Evolutionary conservation across 2,113 vertebrate species (phyloP), one percentile per base, ranked within the genome.

Genomic region (Atherinomorus stipes): DNA sequence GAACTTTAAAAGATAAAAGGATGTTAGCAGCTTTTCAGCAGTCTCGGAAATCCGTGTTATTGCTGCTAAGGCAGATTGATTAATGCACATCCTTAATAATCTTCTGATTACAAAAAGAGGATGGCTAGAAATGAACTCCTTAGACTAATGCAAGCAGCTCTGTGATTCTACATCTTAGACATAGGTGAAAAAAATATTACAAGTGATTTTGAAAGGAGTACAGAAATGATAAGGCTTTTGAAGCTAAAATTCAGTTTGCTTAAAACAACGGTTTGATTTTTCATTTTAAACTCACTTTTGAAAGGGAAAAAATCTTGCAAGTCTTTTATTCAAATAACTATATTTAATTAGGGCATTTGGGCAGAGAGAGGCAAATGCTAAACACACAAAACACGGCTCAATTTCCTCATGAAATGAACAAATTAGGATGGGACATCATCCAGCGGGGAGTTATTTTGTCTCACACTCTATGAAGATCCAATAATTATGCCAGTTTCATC

Each of bases 331-430:
- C 26, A 64, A 62, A 25, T 44, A 62, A 22, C 12, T 23, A 42
- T 18, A 25, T 23, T 9, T 42, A 60, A 16, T 21, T 6, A 11
- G 11, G 16, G 15, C 9, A 51, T 16, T 73, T 45, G 67, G 15
- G 45, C 53, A 62, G 64, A 66, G 57, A 71, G 75, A 74, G 34
- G 56, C 52, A 74, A 62, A 38, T 80, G 76, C 67, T 63, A 25
- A 68, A 25, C 31, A 23, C 47, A 63, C 34, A 74, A 81, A 83
- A 75, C 58, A 76, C 31, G 37, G 71, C 77, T 76, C 56, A 69
- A 78, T 83, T 81, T 84, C 56, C 58, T 72, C 72, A 57, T 76
- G 71, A 69, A 85, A 69, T 65, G 53, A 85, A 65, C 16, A 78
- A 78, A 78, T 78, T 81, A 64, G 71, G 60, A 70, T 58, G 57